phyloP scores from a whole-genome alignment of 2,113 vertebrate genomes.

The Galeopterus variegatus region DNA sequence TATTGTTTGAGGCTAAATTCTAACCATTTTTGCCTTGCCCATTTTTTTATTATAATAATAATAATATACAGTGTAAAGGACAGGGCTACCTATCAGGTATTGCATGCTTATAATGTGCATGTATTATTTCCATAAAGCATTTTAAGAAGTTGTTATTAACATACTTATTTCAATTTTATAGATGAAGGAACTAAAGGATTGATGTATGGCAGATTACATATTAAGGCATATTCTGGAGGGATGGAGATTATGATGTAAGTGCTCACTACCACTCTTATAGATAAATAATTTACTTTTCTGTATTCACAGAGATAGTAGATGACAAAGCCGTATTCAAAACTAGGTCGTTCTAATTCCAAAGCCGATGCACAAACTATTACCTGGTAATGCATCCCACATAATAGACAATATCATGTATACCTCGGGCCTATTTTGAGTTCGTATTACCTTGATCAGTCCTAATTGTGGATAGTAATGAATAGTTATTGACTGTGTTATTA shows the following conservation, averaged over 20 bases:
- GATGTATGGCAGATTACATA: neutral
- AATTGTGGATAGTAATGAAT: neutral
- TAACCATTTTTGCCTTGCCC: neutral
- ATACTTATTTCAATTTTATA: neutral
- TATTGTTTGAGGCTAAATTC: neutral
- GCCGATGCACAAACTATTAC: neutral
- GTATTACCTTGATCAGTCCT: neutral
- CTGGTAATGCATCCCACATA: neutral
- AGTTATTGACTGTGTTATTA: neutral
- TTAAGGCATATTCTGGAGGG: neutral
- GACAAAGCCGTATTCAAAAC: neutral
- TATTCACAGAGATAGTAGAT: neutral
- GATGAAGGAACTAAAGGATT: neutral
- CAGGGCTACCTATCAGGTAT: neutral
- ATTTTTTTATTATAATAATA: neutral
- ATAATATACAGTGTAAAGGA: neutral
- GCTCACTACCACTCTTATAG: neutral
- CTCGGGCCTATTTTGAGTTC: neutral
- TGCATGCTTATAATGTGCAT: neutral
- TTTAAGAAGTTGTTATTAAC: neutral
- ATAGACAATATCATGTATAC: neutral
- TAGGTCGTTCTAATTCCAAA: neutral
- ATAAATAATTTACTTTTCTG: neutral
- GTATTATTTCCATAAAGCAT: neutral
- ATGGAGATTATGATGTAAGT: neutral